A percentile compares a stretch with the other conserved stretches of the same genome.
Evolutionary conservation across 2,113 vertebrate species (phyloP).

Genomic region (Antechinus stuartii): DNA sequence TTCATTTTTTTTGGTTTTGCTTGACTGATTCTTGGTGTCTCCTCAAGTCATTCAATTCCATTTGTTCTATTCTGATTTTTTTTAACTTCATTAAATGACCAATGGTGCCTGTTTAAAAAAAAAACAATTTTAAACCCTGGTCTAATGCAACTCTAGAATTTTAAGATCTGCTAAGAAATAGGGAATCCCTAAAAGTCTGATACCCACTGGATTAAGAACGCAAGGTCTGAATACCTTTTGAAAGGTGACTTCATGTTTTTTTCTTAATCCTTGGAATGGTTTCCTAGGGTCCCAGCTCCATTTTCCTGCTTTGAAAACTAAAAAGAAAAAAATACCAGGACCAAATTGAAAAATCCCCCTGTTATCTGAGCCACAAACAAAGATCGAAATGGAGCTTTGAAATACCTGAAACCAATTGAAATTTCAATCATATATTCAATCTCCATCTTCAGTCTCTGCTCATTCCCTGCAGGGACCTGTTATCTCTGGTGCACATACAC

Average conservation of each 20-base stretch:
- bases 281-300: background rate
- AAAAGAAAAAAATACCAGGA: slow-evolving; percentile 14
- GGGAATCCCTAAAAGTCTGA: background rate
- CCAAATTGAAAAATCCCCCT: slow-evolving; percentile 2
- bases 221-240: rapidly evolving
- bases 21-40: too few relatives aligned
- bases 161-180: background rate
- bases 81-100: background rate
- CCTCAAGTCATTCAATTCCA: too few relatives aligned
- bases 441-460: background rate
- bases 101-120: background rate
- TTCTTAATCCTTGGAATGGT: background rate
- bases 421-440: background rate
- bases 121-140: background rate
- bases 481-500: background rate
- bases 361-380: slow-evolving; percentile 20
- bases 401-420: slow-evolving; percentile 13
- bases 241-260: background rate
- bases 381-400: slow-evolving; percentile 36
- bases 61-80: too few relatives aligned
- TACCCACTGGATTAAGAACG: background rate
- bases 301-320: background rate
- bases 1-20: too few relatives aligned
- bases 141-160: background rate
- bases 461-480: slow-evolving; percentile 32